These are phyloP conservation scores for Asobara japonica DNA, from an alignment of 1,140 invertebrate species.

Conservation along the genomic window DNA sequence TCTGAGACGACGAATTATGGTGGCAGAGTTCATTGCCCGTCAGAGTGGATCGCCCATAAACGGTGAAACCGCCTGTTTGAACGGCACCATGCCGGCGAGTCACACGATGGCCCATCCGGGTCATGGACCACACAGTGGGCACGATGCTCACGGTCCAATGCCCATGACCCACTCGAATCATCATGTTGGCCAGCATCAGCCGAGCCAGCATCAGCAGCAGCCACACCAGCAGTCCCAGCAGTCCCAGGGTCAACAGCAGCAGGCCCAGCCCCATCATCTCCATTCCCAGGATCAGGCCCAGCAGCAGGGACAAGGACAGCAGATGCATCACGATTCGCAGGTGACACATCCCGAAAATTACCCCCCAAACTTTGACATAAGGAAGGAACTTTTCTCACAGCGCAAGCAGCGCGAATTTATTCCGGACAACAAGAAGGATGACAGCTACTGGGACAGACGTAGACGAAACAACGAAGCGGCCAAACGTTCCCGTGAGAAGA, in stretches of 20 bases:
- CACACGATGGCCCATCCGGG: conserved; percentile 63
- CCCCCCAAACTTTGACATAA: conserved; percentile 66
- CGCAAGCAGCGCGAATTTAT: conserved; percentile 96
- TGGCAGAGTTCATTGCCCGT: conserved; percentile 82
- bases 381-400: conserved; percentile 84
- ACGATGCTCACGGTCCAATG: conserved; percentile 54
- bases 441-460: conserved; percentile 96
- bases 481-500: conserved; percentile 92
- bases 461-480: conserved; percentile 96
- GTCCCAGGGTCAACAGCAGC: conserved; percentile 42
- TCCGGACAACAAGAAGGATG: conserved; percentile 96
- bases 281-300: conserved; percentile 47
- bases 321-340: conserved; percentile 47
- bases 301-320: conserved; percentile 44
- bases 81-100: conserved; percentile 68
- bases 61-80: conserved; percentile 72
- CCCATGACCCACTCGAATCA: conserved; percentile 59
- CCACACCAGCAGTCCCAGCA: conserved; percentile 41
- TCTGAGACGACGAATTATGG: conserved; percentile 82
- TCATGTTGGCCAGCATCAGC: conserved; percentile 38
- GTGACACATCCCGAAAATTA: conserved; percentile 52
- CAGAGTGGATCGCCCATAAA: conserved; percentile 76
- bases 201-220: conserved; percentile 42
- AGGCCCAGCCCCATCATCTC: conserved; percentile 46
- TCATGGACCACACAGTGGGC: conserved; percentile 56